Percentiles rank a stretch among this genome's conserved stretches.
Evolutionary conservation across 2,113 vertebrate species (phyloP).

Genomic region (Dermatemys mawii): DNA sequence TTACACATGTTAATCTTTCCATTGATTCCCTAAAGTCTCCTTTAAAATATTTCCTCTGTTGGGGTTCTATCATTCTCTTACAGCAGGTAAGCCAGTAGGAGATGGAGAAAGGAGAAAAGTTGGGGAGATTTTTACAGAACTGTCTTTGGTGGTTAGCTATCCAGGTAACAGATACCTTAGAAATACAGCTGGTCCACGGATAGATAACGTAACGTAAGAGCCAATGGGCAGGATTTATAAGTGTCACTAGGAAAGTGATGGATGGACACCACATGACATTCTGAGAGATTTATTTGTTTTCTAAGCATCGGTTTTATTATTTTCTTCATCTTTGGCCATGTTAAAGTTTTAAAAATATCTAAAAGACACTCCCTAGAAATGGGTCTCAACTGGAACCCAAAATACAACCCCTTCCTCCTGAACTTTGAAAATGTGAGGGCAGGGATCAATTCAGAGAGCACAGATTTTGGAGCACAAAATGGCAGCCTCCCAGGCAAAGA

Average conservation of each 20-base stretch:
- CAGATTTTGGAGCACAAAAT: background rate
- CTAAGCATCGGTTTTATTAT: background rate
- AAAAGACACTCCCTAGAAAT: background rate
- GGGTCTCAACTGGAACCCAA: background rate
- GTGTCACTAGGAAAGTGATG: background rate
- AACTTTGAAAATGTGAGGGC: background rate
- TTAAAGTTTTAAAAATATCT: background rate
- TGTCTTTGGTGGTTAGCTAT: background rate
- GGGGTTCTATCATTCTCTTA: background rate
- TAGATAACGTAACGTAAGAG: background rate
- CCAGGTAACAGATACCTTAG: background rate
- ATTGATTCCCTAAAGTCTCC: background rate
- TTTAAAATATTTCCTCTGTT: constrained; percentile 30
- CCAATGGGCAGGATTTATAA: background rate
- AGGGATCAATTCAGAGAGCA: background rate
- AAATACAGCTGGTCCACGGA: background rate
- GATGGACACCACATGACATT: background rate
- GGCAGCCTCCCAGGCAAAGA: background rate
- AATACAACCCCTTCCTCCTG: background rate
- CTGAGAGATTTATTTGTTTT: background rate
- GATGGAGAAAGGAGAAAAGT: background rate
- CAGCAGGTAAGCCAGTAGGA: background rate
- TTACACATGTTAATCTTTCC: constrained; percentile 10
- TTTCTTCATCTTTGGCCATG: background rate
- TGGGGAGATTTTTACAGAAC: background rate